Conservation (phyloP, 2,113 vertebrate genomes). For the Oryctolagus cuniculus region DNA sequence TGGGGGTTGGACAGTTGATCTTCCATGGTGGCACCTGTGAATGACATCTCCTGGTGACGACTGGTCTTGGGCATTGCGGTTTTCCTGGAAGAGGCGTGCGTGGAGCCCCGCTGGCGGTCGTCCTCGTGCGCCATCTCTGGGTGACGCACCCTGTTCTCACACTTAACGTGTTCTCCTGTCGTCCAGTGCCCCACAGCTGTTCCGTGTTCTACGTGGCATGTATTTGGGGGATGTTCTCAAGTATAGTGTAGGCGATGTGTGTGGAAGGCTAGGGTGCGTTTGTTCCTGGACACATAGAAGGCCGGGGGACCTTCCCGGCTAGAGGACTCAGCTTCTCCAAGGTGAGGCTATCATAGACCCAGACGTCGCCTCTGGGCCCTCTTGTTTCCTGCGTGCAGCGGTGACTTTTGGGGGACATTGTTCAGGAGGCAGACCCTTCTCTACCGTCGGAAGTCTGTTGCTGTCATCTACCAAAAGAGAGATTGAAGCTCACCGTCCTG, state of each 20-base stretch:
- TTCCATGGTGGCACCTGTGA: neutral
- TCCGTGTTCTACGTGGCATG: neutral
- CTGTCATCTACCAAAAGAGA: slow-evolving; percentile 58
- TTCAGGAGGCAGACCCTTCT: slow-evolving; percentile 32
- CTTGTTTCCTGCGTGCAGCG: slow-evolving; percentile 21
- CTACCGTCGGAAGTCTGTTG: slow-evolving; percentile 55
- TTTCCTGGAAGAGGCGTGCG: slow-evolving; percentile 50
- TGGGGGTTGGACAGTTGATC: neutral
- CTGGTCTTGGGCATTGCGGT: neutral
- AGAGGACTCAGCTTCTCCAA: neutral
- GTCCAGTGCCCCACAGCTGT: neutral
- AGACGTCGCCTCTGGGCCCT: slow-evolving; percentile 1
- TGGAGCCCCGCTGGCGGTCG: neutral
- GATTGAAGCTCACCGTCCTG: slow-evolving; percentile 48
- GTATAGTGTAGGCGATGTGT: slow-evolving; percentile 1
- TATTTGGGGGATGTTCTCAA: neutral
- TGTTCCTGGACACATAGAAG: neutral
- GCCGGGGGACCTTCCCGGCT: neutral
- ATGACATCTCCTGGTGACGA: neutral
- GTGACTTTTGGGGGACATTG: slow-evolving; percentile 67
- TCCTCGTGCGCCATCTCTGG: neutral
- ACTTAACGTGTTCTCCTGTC: neutral
- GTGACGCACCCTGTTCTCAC: too few relatives aligned
- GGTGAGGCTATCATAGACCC: neutral
- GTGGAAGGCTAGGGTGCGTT: neutral